phyloP scores from a whole-genome alignment of 2,113 vertebrate genomes.

The Nycticryphes semicollaris region DNA sequence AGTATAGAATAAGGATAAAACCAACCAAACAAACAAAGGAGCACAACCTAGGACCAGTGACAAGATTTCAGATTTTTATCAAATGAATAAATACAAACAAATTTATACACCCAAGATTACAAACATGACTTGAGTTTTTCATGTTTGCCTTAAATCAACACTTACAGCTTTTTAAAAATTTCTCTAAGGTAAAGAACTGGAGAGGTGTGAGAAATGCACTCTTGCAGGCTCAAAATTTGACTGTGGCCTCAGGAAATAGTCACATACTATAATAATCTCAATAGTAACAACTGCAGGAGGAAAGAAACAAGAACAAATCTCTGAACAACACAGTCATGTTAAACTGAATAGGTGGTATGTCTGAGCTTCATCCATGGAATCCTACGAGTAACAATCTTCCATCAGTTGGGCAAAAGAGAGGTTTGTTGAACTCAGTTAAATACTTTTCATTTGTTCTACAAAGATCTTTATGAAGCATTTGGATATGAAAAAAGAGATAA shows the following conservation, averaged over 20 bases:
- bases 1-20: not conserved
- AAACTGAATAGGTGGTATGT: not conserved
- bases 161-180: not conserved
- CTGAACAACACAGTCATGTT: not conserved
- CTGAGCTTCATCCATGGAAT: not conserved
- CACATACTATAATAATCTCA: not conserved
- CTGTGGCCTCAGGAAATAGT: not conserved
- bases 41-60: rapidly evolving
- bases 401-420: not conserved
- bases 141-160: not conserved
- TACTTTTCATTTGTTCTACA: no score
- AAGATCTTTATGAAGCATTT: not conserved
- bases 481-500: not conserved
- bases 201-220: not conserved
- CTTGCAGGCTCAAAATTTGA: not conserved
- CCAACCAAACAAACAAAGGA: not conserved
- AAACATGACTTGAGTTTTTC: not conserved
- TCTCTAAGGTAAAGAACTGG: not conserved
- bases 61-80: not conserved
- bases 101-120: not conserved
- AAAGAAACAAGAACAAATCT: not conserved
- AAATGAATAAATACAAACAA: not conserved
- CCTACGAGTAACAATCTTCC: not conserved
- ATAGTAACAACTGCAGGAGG: not conserved
- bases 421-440: not conserved